These are phyloP conservation scores for Chrysopilus asiliformis DNA, from an alignment of 2,888 invertebrate genomes.

Conservation along the genomic window DNA sequence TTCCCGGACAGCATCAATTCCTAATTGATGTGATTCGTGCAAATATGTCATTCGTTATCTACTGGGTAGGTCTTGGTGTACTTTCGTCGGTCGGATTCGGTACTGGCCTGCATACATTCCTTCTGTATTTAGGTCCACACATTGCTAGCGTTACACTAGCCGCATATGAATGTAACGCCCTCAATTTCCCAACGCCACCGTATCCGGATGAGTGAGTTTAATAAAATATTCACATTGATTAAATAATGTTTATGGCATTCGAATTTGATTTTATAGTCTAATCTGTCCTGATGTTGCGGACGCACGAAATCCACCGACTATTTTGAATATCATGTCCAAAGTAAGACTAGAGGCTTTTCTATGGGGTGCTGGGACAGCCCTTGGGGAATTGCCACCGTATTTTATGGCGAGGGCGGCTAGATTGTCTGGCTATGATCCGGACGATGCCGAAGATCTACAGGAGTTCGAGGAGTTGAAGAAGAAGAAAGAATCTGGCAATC, in stretches of 20 bases:
- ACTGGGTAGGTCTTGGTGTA: slow-evolving; percentile 90
- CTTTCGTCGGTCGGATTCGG: slow-evolving; percentile 96
- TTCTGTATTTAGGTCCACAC: slow-evolving; percentile 97
- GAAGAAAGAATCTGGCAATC: slow-evolving; percentile 43
- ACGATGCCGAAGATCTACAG: slow-evolving; percentile 54
- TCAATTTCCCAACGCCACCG: slow-evolving; percentile 94
- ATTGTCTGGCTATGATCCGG: slow-evolving; percentile 49
- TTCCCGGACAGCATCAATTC: slow-evolving; percentile 33
- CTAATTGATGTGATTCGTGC: slow-evolving; percentile 28
- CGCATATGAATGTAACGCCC: slow-evolving; percentile 89
- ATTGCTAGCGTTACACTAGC: slow-evolving; percentile 97
- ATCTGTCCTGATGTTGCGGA: slow-evolving; percentile 68
- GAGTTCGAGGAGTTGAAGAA: slow-evolving; percentile 59
- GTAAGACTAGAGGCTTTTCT: slow-evolving; percentile 91
- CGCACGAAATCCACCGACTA: slow-evolving; percentile 51
- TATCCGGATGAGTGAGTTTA: slow-evolving; percentile 85
- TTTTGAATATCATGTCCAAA: slow-evolving; percentile 91
- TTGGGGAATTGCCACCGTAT: slow-evolving; percentile 98
- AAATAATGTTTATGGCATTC: no score
- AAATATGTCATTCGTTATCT: slow-evolving; percentile 42
- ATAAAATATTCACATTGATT: not conserved
- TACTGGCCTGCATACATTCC: slow-evolving; percentile 96
- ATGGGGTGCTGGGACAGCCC: slow-evolving; percentile 95
- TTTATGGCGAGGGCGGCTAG: slow-evolving; percentile 97
- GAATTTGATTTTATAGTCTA: slow-evolving; percentile 61